A percentile compares a stretch with the other conserved stretches of the same genome.
These are phyloP conservation scores for Pseudois nayaur DNA, from an alignment of 2,113 vertebrate genomes.

Conservation along the genomic window DNA sequence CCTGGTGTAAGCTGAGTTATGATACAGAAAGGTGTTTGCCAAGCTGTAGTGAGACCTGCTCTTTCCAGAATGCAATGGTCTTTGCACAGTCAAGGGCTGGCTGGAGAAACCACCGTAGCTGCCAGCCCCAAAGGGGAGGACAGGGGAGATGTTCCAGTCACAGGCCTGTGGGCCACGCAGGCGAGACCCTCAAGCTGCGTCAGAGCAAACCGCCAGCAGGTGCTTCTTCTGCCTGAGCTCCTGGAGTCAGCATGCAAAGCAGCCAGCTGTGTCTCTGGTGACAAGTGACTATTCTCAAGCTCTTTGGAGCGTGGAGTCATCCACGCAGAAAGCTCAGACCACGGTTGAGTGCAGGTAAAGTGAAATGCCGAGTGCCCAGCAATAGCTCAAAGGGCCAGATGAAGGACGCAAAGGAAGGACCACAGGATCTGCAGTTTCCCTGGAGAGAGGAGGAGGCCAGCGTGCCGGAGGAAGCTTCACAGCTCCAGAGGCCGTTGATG, in stretches of 20 bases:
- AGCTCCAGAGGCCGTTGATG: rapidly evolving
- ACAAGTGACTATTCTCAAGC: not conserved
- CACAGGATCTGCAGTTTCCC: not conserved
- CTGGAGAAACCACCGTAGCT: rapidly evolving
- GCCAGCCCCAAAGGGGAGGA: too few relatives aligned
- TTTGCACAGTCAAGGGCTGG: not conserved
- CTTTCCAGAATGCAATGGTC: not conserved
- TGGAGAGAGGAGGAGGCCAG: not conserved
- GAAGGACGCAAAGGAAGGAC: not conserved
- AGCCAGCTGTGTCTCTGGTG: not conserved
- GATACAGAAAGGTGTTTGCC: not conserved
- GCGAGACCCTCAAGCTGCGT: not conserved
- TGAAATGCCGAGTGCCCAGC: not conserved
- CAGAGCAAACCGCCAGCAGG: not conserved
- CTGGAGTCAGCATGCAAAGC: not conserved
- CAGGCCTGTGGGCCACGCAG: not conserved
- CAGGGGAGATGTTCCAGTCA: not conserved
- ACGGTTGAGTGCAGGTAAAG: not conserved
- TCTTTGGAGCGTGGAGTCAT: not conserved
- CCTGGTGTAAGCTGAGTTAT: not conserved
- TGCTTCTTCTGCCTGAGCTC: not conserved
- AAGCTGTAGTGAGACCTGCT: not conserved
- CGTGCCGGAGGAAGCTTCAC: not conserved
- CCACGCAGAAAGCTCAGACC: slow-evolving; percentile 13
- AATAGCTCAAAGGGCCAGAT: not conserved